These are phyloP conservation scores for Cherax destructor DNA, from an alignment of 1,140 invertebrate species.

Conservation along the genomic window DNA sequence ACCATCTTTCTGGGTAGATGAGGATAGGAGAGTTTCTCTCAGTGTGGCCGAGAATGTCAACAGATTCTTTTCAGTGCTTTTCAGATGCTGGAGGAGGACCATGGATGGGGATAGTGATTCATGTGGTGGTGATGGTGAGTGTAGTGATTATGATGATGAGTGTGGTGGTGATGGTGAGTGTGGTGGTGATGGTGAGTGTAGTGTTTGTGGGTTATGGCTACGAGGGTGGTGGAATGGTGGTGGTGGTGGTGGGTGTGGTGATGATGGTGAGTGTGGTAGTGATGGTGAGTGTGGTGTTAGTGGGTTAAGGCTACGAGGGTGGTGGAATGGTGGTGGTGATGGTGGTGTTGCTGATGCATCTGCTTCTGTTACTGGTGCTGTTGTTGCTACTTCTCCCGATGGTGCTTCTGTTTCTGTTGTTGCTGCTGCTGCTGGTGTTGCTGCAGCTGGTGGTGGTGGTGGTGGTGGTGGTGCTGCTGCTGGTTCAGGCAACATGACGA, in stretches of 20 bases:
- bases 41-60: background rate
- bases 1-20: too few relatives aligned
- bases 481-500: conserved; percentile 20
- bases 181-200: too few relatives aligned
- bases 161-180: too few relatives aligned
- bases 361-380: background rate
- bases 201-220: background rate
- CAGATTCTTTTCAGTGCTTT: too few relatives aligned
- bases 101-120: background rate
- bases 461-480: conserved; percentile 21
- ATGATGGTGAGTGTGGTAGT: too few relatives aligned
- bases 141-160: too few relatives aligned
- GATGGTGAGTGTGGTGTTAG: too few relatives aligned
- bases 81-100: background rate
- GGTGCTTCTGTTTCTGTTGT: background rate
- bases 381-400: conserved; percentile 7
- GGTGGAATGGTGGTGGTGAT: background rate
- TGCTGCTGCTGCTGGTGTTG: background rate
- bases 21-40: too few relatives aligned
- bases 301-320: background rate
- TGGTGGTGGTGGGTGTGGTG: too few relatives aligned
- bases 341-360: background rate
- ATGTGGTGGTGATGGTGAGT: too few relatives aligned
- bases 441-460: background rate
- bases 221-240: background rate